Percentiles rank a stretch among this genome's conserved stretches.
Evolutionary conservation across 2,797 vertebrate species (phyloP).

Genomic region (Hydrophis major): DNA sequence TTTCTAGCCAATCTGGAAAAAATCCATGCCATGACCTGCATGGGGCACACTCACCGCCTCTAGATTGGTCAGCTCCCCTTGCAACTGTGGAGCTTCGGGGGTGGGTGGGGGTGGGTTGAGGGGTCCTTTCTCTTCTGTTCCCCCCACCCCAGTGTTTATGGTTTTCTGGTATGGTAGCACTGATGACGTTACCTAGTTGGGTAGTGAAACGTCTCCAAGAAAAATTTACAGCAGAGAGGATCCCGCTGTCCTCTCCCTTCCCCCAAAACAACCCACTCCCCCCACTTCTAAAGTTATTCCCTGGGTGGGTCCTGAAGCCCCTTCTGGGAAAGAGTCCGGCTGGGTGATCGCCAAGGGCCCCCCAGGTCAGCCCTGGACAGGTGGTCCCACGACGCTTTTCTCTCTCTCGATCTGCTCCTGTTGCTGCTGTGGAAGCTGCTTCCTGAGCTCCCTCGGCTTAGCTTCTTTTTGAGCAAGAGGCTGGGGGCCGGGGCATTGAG

Average conservation of each 20-base stretch:
- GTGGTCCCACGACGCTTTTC: neutral
- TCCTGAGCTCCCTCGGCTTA: neutral
- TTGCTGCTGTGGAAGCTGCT: neutral
- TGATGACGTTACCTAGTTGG: neutral
- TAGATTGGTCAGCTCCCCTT: neutral
- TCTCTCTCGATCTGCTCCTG: accelerated
- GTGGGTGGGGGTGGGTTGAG: neutral
- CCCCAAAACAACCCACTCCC: no score
- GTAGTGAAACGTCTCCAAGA: neutral
- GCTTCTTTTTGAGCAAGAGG: neutral
- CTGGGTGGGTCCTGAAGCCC: no score
- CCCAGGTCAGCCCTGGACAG: neutral
- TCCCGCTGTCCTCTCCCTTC: no score
- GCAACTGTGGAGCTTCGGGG: neutral
- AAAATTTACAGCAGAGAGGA: neutral
- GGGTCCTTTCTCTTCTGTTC: neutral
- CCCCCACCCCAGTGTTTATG: neutral
- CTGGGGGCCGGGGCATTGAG: neutral
- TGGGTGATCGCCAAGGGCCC: neutral
- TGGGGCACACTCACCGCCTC: neutral
- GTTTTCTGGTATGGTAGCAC: neutral
- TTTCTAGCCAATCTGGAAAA: neutral
- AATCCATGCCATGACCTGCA: neutral
- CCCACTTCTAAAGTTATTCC: no score
- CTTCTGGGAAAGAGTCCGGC: no score